Evolutionary conservation across 2,888 invertebrate genomes (phyloP).

Genomic region (Pedicia rivosa): DNA sequence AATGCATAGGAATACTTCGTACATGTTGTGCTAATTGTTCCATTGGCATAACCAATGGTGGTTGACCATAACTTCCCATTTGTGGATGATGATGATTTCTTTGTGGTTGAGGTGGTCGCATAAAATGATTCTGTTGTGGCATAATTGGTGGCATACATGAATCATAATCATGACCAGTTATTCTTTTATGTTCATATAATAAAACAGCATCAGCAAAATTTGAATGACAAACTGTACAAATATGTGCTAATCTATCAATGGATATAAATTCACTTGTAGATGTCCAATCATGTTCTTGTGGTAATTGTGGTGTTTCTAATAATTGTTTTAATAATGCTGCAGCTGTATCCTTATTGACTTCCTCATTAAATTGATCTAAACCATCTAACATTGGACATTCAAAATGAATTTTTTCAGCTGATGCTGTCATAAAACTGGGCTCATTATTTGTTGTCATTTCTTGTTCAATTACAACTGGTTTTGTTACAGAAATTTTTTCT

Average conservation of each 20-base stretch:
- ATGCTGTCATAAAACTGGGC: no score
- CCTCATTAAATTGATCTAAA: slow-evolving; percentile 14
- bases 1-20: slow-evolving; percentile 5
- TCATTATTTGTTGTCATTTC: no score
- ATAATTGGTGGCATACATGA: not conserved
- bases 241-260: slow-evolving; percentile 32
- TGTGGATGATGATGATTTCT: not conserved
- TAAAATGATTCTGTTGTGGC: not conserved
- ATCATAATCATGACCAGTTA: slow-evolving; percentile 15
- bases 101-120: slow-evolving; percentile 10
- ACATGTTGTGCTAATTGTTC: slow-evolving; percentile 34
- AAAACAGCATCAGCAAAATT: slow-evolving; percentile 20
- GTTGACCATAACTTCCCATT: slow-evolving; percentile 17
- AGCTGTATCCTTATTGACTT: slow-evolving; percentile 13
- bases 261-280: slow-evolving; percentile 43
- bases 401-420: slow-evolving; percentile 14
- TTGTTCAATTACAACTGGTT: slow-evolving; percentile 1
- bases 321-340: slow-evolving; percentile 15
- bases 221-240: slow-evolving; percentile 28
- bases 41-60: slow-evolving; percentile 29
- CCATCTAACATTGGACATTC: slow-evolving; percentile 18
- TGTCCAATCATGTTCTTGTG: slow-evolving; percentile 19
- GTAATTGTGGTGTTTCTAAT: slow-evolving; percentile 18
- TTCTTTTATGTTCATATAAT: slow-evolving; percentile 19
- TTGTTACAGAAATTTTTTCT: slow-evolving; percentile 10